Conservation (phyloP, 2,113 vertebrate genomes). For the Leptocoma aspasia region DNA sequence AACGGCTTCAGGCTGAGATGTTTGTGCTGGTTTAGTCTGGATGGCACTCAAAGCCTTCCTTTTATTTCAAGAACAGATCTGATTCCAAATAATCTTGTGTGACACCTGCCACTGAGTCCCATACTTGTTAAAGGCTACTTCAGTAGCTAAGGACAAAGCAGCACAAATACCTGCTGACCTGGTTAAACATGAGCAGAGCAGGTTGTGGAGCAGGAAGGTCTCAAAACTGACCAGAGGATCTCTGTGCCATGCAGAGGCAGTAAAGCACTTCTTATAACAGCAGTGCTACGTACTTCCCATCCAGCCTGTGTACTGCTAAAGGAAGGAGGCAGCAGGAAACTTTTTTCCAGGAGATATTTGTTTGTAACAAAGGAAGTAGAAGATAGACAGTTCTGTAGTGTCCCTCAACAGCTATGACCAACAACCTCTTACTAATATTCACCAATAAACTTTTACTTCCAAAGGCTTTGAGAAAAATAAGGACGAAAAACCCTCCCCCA, state of each 20-base stretch:
- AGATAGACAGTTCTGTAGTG: not conserved
- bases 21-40: not conserved
- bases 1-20: not conserved
- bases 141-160: not conserved
- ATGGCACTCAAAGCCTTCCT: not conserved
- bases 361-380: not conserved
- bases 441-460: not conserved
- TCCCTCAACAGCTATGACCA: not conserved
- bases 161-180: not conserved
- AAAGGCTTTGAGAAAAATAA: not conserved
- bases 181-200: not conserved
- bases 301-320: not conserved
- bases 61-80: not conserved
- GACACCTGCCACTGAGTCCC: not conserved
- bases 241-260: not conserved
- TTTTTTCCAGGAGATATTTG: not conserved
- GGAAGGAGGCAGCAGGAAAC: not conserved
- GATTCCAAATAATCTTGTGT: not conserved
- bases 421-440: not conserved
- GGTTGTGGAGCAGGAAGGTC: not conserved
- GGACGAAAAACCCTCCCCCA: not conserved
- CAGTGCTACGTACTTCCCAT: not conserved
- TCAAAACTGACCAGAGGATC: not conserved
- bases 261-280: not conserved
- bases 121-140: not conserved